Evolutionary conservation across 2,888 invertebrate species (phyloP), one percentile per base, ranked within the genome.

Genomic region (Eristalis intricaria): DNA sequence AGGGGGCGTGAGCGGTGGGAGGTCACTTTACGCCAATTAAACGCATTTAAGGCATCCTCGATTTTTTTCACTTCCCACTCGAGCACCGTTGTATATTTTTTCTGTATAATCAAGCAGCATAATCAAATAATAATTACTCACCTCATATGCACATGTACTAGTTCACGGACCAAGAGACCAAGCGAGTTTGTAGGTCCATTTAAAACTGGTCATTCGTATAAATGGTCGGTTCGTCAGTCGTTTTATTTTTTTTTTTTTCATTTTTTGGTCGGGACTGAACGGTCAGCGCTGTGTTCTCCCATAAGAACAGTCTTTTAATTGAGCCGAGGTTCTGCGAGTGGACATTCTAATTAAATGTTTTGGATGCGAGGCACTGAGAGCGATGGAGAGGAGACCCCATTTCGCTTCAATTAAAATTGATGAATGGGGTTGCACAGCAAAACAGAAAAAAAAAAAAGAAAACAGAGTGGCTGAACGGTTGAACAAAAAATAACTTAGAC

Each of bases 331-430:
- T 86, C 75, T 83, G 78, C 79, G 78, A 87, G 86, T 87, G 86
- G 86, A 87, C 86, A 79, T 83, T 87, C 86, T 83, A 87, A 87
- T 87, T 87, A 87, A 87, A 83, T 87, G 78, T 83, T 38, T 83
- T 83, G 86, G 83, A 83, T 87, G 83, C 71, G 66, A 83, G 70
- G 70, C 63, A 63, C 50, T 50, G 50, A 50, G 50, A 50, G 50
- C 19, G 19, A 19, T 8, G 50, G 50, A 19, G 50, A 50, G 50
- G 50, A 19, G 69, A 74, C 80, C 86, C 84, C 76, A 80, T 87
- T 87, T 80, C 80, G 76, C 78, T 79, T 87, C 84, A 87, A 80
- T 79, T 82, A 87, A 87, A 84, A 84, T 87, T 84, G 75, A 87
- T 87, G 87, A 87, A 87, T 80, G 80, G 79, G 79, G 43, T 4